phyloP scores from a whole-genome alignment of 2,113 vertebrate species.

The Cisticola juncidis region DNA sequence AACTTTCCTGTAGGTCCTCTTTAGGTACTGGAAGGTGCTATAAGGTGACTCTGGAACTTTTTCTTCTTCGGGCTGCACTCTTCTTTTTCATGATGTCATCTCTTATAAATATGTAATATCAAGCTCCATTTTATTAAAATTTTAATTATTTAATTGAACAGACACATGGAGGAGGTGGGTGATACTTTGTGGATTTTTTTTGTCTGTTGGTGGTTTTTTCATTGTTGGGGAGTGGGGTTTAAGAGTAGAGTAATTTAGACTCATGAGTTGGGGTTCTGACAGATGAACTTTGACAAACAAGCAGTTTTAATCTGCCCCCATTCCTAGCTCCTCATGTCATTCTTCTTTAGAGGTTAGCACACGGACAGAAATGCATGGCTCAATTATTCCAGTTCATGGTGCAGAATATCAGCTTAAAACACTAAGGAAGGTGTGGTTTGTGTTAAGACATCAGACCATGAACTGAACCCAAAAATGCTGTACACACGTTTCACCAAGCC shows the following conservation, averaged over 20 bases:
- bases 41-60: not conserved
- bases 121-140: not conserved
- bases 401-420: not conserved
- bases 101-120: not conserved
- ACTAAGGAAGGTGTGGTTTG: not conserved
- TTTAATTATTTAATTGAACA: not conserved
- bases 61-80: not conserved
- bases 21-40: not conserved
- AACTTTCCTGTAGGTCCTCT: not conserved
- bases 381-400: not conserved
- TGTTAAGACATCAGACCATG: not conserved
- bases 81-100: not conserved
- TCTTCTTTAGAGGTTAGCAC: not conserved
- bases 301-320: not conserved
- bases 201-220: not conserved
- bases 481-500: not conserved
- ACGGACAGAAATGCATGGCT: not conserved
- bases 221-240: not conserved
- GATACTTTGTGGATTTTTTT: not conserved
- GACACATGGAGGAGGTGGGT: accelerated
- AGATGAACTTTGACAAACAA: not conserved
- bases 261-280: not conserved
- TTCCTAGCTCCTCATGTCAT: not conserved
- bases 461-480: not conserved
- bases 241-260: not conserved